Percentiles rank a stretch among this genome's conserved stretches.
These are phyloP conservation scores for Drosophila arawakana DNA, from an alignment of 1,140 invertebrate genomes.

Conservation along the genomic window DNA sequence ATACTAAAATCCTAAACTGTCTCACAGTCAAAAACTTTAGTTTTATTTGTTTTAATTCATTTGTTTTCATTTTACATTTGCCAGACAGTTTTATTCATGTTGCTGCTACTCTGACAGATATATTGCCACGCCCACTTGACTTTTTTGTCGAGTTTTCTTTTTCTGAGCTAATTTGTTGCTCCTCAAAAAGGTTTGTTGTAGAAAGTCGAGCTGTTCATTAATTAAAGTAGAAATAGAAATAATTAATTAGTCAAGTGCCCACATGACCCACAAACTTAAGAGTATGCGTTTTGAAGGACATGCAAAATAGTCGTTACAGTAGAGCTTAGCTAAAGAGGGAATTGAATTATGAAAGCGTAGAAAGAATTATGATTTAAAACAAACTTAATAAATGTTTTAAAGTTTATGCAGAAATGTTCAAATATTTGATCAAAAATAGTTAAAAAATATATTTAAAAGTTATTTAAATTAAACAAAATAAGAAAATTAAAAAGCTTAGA, in stretches of 20 bases:
- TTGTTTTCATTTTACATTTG: slow-evolving; percentile 32
- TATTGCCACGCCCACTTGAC: slow-evolving; percentile 25
- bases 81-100: not conserved
- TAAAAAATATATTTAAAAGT: too few relatives aligned
- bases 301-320: slow-evolving; percentile 25
- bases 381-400: too few relatives aligned
- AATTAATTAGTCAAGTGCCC: slow-evolving; percentile 48
- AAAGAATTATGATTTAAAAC: not conserved
- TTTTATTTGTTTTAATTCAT: slow-evolving; percentile 34
- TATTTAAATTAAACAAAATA: too few relatives aligned
- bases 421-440: too few relatives aligned
- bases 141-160: slow-evolving; percentile 26
- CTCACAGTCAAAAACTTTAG: slow-evolving; percentile 11
- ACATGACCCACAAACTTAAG: slow-evolving; percentile 41
- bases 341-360: not conserved
- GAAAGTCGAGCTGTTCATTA: slow-evolving; percentile 46
- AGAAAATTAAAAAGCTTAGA: too few relatives aligned
- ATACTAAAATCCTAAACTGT: slow-evolving; percentile 19
- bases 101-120: not conserved
- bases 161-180: slow-evolving; percentile 39
- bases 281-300: slow-evolving; percentile 32
- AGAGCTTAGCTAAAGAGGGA: not conserved
- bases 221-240: slow-evolving; percentile 52
- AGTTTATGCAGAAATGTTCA: too few relatives aligned
- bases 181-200: slow-evolving; percentile 19